Percentiles rank a stretch among this genome's conserved stretches.
Conservation (phyloP, 1,140 invertebrate genomes). For the Philopotamus ludificatus region DNA sequence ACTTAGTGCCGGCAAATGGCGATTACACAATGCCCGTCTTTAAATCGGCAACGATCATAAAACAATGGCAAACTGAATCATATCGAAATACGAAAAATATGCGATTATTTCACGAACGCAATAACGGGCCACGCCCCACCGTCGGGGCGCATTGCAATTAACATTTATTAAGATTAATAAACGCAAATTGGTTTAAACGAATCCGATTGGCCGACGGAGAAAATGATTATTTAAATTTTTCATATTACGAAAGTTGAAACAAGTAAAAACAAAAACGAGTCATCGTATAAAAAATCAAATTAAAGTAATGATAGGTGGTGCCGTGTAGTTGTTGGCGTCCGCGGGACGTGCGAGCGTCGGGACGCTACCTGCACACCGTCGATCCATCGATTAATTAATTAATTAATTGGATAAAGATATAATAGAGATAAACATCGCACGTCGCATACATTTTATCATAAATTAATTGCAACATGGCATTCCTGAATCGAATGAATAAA, state of each 20-base stretch:
- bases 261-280: constrained; percentile 33
- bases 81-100: too few relatives aligned
- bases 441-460: too few relatives aligned
- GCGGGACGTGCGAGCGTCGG: constrained; percentile 5
- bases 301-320: constrained; percentile 42
- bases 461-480: too few relatives aligned
- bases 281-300: constrained; percentile 42
- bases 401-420: too few relatives aligned
- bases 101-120: too few relatives aligned
- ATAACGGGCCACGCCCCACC: neutral
- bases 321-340: constrained; percentile 3
- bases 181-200: constrained; percentile 5
- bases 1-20: neutral
- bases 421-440: too few relatives aligned
- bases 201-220: neutral
- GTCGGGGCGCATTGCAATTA: neutral
- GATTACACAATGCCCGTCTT: neutral
- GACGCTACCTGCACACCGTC: constrained; percentile 15
- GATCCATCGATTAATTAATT: too few relatives aligned
- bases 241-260: constrained; percentile 30
- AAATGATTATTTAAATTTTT: constrained; percentile 38
- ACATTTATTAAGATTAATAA: constrained; percentile 8
- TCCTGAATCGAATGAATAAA: too few relatives aligned
- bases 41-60: too few relatives aligned
- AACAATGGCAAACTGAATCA: too few relatives aligned